A percentile compares a stretch with the other conserved stretches of the same genome.
Conservation (phyloP, 30 jellyfish, hydroid and myxozoan genomes). For the Hydra vulgaris region DNA sequence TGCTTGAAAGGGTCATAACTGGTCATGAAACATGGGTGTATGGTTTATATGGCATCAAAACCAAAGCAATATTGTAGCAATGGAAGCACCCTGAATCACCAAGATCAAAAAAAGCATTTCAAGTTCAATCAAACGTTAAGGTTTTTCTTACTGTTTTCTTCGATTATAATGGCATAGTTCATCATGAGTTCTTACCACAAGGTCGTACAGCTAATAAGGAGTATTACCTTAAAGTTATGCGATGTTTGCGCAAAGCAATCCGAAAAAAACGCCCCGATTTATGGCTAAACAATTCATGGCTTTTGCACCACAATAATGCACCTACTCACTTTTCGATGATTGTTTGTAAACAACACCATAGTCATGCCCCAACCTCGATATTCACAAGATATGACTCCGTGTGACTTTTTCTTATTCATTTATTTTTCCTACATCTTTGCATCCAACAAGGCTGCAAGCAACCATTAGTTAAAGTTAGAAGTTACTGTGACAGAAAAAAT, state of each 20-base stretch:
- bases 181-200: background rate
- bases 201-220: background rate
- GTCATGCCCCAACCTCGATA: background rate
- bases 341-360: background rate
- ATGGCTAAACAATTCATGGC: background rate
- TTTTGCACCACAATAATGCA: background rate
- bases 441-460: no score
- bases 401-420: background rate
- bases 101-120: background rate
- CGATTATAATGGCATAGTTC: background rate
- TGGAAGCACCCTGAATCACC: background rate
- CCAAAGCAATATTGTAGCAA: background rate
- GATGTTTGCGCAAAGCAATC: background rate
- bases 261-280: background rate
- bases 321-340: background rate
- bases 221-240: background rate
- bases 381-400: background rate
- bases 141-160: background rate
- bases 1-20: background rate
- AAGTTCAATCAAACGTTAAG: background rate
- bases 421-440: no score
- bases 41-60: background rate
- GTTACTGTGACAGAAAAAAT: no score
- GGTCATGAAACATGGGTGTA: background rate
- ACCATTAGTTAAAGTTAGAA: no score